These are phyloP conservation scores for Boulengeromyrus knoepffleri DNA, from an alignment of 2,113 vertebrate species.

Conservation along the genomic window DNA sequence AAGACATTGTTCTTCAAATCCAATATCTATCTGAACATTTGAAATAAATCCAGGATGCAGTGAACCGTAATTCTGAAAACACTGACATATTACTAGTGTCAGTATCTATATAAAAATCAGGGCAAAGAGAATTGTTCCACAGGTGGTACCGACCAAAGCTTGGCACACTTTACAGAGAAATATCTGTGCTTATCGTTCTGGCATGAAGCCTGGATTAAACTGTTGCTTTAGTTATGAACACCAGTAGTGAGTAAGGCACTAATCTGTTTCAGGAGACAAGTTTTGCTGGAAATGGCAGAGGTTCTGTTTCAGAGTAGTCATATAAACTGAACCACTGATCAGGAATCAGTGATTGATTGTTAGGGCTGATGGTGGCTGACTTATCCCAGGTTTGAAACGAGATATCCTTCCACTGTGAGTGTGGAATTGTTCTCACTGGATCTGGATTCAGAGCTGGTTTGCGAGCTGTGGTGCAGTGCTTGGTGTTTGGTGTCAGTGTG, in stretches of 20 bases:
- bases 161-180: background rate
- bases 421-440: background rate
- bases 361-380: background rate
- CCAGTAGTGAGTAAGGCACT: background rate
- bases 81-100: background rate
- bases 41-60: background rate
- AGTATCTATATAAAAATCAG: conserved; percentile 24
- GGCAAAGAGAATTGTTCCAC: background rate
- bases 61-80: background rate
- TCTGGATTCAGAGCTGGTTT: background rate
- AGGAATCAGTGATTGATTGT: background rate
- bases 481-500: background rate
- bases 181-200: conserved; percentile 23
- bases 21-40: background rate
- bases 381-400: background rate
- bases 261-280: background rate
- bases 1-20: background rate
- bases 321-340: background rate
- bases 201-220: conserved; percentile 16
- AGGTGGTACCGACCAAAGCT: conserved; percentile 26
- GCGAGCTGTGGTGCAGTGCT: background rate
- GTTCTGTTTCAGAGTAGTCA: background rate
- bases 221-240: background rate
- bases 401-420: background rate
- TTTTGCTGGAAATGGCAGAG: background rate